A percentile compares a stretch with the other conserved stretches of the same genome.
These are phyloP conservation scores for Clepsis dumicolana DNA, from an alignment of 2,888 invertebrate genomes.

Conservation along the genomic window DNA sequence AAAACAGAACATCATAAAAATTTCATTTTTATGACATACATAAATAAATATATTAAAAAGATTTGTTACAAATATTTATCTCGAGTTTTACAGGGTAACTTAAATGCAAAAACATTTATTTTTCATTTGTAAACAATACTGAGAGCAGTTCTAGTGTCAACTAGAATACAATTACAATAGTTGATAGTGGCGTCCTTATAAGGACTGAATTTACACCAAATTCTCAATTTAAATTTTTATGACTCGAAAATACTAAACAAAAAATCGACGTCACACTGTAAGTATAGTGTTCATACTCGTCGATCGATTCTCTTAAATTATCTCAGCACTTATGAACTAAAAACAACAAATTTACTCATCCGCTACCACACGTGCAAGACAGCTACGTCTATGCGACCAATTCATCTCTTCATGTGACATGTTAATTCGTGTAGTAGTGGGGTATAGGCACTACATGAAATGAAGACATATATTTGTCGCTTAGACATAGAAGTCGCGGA, in stretches of 20 bases:
- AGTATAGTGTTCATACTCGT: neutral
- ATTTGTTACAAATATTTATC: neutral
- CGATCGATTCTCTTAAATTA: neutral
- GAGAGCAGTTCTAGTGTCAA: neutral
- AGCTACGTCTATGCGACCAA: no score
- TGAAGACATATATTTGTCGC: no score
- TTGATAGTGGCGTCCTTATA: neutral
- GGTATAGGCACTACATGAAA: no score
- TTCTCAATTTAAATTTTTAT: neutral
- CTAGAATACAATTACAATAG: neutral
- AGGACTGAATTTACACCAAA: neutral
- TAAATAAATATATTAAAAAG: neutral
- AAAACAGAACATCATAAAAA: conserved; percentile 4
- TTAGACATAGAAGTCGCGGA: no score
- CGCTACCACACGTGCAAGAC: no score
- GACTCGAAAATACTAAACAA: neutral
- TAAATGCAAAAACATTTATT: conserved; percentile 31
- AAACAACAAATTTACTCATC: no score
- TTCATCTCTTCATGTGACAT: no score
- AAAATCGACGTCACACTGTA: neutral
- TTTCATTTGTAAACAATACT: conserved; percentile 12
- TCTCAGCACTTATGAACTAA: no score
- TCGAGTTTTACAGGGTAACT: neutral
- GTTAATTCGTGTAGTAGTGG: no score
- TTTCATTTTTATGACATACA: neutral